Percentiles rank a stretch among this genome's conserved stretches.
Evolutionary conservation across 2,113 vertebrate species (phyloP).

Genomic region (Neodon shergylaensis): DNA sequence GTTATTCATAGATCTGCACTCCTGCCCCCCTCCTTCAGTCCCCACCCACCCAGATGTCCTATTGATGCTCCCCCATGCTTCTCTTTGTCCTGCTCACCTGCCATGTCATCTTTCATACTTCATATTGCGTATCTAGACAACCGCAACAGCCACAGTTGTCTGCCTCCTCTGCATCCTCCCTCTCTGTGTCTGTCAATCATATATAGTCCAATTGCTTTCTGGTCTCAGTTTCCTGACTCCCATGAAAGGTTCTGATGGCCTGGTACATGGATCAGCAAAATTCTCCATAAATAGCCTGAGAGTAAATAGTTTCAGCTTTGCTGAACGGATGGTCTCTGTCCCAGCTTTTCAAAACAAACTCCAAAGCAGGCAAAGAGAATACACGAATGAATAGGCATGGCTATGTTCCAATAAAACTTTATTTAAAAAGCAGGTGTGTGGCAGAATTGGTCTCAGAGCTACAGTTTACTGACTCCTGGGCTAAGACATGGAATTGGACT

Average conservation of each 20-base stretch:
- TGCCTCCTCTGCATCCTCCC: background rate
- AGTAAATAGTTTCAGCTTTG: slow-evolving; percentile 31
- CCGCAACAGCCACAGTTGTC: background rate
- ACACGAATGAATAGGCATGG: background rate
- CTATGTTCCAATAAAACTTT: slow-evolving; percentile 11
- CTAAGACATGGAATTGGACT: background rate
- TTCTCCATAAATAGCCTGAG: background rate
- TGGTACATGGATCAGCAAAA: background rate
- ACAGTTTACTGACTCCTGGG: background rate
- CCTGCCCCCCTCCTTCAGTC: background rate
- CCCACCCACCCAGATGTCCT: background rate
- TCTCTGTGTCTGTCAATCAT: background rate
- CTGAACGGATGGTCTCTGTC: background rate
- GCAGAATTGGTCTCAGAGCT: background rate
- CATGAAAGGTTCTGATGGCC: background rate
- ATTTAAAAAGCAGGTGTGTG: background rate
- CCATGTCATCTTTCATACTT: background rate
- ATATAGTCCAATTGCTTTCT: background rate
- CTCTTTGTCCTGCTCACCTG: background rate
- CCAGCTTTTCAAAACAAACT: background rate
- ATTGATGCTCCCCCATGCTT: background rate
- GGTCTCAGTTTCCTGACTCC: slow-evolving; percentile 39
- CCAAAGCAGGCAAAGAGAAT: background rate
- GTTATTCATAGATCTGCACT: background rate
- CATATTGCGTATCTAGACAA: background rate